Evolutionary conservation across 1,140 invertebrate genomes (phyloP).

Genomic region (Spodoptera frugiperda): DNA sequence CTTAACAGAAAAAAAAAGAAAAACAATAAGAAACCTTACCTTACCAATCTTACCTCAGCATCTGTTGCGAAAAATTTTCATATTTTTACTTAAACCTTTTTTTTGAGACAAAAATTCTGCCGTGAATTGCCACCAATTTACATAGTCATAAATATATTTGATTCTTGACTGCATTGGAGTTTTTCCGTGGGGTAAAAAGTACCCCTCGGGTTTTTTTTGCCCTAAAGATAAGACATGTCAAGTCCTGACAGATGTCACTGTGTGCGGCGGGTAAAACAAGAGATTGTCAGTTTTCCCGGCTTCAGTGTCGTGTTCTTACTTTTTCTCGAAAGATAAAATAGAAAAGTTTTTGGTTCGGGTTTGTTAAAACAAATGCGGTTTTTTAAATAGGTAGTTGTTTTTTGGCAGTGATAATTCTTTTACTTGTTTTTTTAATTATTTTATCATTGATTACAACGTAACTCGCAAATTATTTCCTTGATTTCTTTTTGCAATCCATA

Average conservation of each 20-base stretch:
- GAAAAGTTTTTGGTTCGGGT: neutral
- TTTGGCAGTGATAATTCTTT: too few species aligned
- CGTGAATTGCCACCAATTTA: conserved; percentile 77
- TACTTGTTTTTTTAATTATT: too few species aligned
- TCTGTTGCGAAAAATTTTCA: conserved; percentile 54
- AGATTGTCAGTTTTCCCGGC: conserved; percentile 53
- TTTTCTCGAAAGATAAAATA: conserved; percentile 9
- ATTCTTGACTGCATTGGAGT: conserved; percentile 54
- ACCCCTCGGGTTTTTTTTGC: conserved; percentile 72
- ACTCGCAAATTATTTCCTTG: too few species aligned
- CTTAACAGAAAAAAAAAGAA: conserved; percentile 35
- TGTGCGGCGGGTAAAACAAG: conserved; percentile 71
- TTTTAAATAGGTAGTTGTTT: too few species aligned
- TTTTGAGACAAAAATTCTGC: conserved; percentile 61
- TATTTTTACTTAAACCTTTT: conserved; percentile 30
- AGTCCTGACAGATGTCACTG: conserved; percentile 78
- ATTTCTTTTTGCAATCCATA: too few species aligned
- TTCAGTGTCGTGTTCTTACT: neutral
- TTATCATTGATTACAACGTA: too few species aligned
- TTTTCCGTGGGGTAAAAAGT: conserved; percentile 47
- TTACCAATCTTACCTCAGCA: conserved; percentile 43
- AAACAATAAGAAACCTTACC: conserved; percentile 45
- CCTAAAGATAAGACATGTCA: conserved; percentile 80
- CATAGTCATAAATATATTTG: conserved; percentile 84
- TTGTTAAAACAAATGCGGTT: too few species aligned